Percentiles rank a stretch among this genome's conserved stretches.
Conservation (phyloP, 2,888 invertebrate species). For the Merodon equestris region DNA sequence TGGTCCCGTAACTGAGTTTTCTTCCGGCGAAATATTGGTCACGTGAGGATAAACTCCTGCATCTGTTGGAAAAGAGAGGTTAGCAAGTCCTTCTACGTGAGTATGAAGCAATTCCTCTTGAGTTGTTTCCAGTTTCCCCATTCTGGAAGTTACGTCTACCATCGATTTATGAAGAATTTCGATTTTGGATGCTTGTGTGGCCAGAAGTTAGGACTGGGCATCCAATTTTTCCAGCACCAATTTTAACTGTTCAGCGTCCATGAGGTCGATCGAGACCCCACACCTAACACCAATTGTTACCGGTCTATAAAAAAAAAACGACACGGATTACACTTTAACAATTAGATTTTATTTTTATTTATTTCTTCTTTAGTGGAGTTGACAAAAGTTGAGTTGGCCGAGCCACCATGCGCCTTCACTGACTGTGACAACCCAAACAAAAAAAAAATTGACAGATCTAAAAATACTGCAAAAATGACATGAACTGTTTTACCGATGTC, state of each 20-base stretch:
- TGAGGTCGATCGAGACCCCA: conserved; percentile 13
- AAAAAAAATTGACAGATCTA: too few species aligned
- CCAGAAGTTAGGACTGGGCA: not conserved
- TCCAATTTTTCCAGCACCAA: conserved; percentile 11
- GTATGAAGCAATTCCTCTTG: conserved; percentile 17
- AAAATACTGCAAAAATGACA: too few species aligned
- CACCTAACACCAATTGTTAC: too few species aligned
- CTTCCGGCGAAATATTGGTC: not conserved
- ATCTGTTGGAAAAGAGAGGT: conserved; percentile 9
- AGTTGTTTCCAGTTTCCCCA: conserved; percentile 10
- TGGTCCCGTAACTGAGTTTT: not conserved
- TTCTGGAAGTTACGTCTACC: conserved; percentile 7
- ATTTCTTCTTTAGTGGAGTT: too few species aligned
- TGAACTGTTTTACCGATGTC: too few species aligned
- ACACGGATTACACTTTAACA: too few species aligned
- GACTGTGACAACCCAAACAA: too few species aligned
- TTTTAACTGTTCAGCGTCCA: conserved; percentile 5
- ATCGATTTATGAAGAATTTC: conserved; percentile 2
- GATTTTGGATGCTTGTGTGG: too few species aligned
- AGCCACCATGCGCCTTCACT: too few species aligned
- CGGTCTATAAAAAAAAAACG: too few species aligned
- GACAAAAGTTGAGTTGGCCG: too few species aligned
- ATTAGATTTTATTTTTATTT: too few species aligned
- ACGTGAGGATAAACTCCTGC: not conserved
- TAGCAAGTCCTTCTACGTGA: conserved; percentile 14